Base-by-base conservation (phyloP, 2,797 vertebrate genomes). In the Acridotheres tristis region DNA sequence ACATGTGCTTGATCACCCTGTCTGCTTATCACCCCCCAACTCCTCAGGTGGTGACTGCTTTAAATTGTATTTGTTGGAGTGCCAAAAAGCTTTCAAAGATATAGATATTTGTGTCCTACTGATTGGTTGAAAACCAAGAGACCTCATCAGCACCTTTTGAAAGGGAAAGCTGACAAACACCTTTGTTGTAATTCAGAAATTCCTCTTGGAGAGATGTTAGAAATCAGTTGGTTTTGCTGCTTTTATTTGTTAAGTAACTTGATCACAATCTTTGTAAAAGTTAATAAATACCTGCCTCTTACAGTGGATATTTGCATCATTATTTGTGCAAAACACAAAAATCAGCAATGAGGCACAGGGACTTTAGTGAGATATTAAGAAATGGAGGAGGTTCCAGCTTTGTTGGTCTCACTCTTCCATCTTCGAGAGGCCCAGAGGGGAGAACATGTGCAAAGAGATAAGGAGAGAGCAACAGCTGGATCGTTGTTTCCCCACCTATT, bases 1-100 rank as follows among this genome's bases (percentile, higher is more conserved):
- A 21, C 19, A 5, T 1, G 13, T 25, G 16, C 20, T 72, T 0
- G 0, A 34, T 30, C 38, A 32, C 21, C 32, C 14, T 58, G 7
- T 16, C 69, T 75, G 16, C 16, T 71, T 38, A 34, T 12, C 9
- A 4, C 26, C 5, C 18, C 19, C 18, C 71, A 69, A 1, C 4
- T 50, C 66, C 62, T 47, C 21, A 81, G 10, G 23, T 8, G 2
- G 20, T 7, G 1, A 9, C 66, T 62, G 18, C 21, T 47, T 83
- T 74, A 85, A 74, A 61, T 3, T 47, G 16, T 23, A 10, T 32
- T 85, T 54, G 51, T 34, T 12, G 9, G 22, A 74, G 20, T 4
- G 47, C 2, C 30, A 90, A 78, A 84, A 78, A 81, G 18, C 32
- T 88, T 74, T 40, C 53, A 57, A 47, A 80, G 11, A 26, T 3